phyloP scores from a whole-genome alignment of 2,113 vertebrate species.

The Indicator indicator region DNA sequence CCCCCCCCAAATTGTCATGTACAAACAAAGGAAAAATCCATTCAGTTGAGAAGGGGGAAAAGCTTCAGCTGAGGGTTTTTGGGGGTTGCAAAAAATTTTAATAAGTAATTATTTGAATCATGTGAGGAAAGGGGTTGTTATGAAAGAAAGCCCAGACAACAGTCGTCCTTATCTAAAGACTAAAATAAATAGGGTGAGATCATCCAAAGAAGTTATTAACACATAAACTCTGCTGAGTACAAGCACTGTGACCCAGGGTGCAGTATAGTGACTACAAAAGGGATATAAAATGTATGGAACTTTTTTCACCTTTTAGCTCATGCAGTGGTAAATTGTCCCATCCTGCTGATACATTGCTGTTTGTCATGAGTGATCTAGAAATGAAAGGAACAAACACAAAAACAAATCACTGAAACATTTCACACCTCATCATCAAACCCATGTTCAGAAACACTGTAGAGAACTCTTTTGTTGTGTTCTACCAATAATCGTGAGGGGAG shows the following conservation, averaged over 20 bases:
- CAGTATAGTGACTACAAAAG: conserved; percentile 42
- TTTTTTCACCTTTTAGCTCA: conserved; percentile 50
- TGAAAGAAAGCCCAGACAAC: background rate
- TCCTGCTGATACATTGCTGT: conserved; percentile 64
- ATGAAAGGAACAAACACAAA: conserved; percentile 64
- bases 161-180: background rate
- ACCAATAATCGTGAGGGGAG: background rate
- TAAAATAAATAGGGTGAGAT: conserved; percentile 39
- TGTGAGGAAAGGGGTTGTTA: background rate
- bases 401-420: conserved; percentile 70
- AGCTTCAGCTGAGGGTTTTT: background rate
- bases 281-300: conserved; percentile 61
- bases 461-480: conserved; percentile 50
- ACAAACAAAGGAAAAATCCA: conserved; percentile 58
- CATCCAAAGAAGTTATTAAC: conserved; percentile 21
- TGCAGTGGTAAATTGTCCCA: conserved; percentile 42
- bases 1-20: conserved; percentile 10
- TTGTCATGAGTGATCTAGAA: conserved; percentile 65
- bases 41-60: conserved; percentile 33
- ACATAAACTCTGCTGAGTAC: background rate
- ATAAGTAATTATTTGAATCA: background rate
- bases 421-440: conserved; percentile 61
- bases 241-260: conserved; percentile 17
- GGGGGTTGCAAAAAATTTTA: background rate
- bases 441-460: conserved; percentile 1